Conservation (phyloP, 2,888 invertebrate species). For the Itoplectis maculator region DNA sequence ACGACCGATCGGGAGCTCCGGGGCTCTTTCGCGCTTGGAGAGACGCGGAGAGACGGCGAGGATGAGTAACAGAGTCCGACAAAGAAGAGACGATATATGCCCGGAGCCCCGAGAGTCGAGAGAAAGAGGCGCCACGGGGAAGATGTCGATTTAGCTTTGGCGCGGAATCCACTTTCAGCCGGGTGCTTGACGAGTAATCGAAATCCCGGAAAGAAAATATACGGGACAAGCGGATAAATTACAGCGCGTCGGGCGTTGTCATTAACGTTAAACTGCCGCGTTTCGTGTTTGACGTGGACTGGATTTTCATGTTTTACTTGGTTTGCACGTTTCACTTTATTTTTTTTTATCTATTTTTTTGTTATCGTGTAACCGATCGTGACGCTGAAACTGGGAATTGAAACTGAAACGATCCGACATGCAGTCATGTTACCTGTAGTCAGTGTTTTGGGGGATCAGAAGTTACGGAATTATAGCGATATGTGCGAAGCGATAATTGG, state of each 20-base stretch:
- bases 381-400: no score
- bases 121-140: constrained; percentile 19
- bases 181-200: constrained; percentile 78
- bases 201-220: constrained; percentile 74
- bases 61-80: constrained; percentile 25
- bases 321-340: background rate
- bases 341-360: background rate
- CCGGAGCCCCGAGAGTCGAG: constrained; percentile 22
- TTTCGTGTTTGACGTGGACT: background rate
- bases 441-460: no score
- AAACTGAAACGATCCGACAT: no score
- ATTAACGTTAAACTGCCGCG: constrained; percentile 66
- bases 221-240: constrained; percentile 76
- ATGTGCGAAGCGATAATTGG: no score
- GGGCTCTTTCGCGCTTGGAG: background rate
- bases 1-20: constrained; percentile 20
- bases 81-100: constrained; percentile 36
- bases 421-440: no score
- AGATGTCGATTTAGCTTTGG: constrained; percentile 76
- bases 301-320: background rate
- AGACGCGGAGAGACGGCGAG: constrained; percentile 19
- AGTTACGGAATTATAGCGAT: no score
- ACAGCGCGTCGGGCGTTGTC: constrained; percentile 73
- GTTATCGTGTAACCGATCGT: no score
- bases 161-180: constrained; percentile 64